phyloP scores from a whole-genome alignment of 2,113 vertebrate species.

The Orientallactaga bullata region DNA sequence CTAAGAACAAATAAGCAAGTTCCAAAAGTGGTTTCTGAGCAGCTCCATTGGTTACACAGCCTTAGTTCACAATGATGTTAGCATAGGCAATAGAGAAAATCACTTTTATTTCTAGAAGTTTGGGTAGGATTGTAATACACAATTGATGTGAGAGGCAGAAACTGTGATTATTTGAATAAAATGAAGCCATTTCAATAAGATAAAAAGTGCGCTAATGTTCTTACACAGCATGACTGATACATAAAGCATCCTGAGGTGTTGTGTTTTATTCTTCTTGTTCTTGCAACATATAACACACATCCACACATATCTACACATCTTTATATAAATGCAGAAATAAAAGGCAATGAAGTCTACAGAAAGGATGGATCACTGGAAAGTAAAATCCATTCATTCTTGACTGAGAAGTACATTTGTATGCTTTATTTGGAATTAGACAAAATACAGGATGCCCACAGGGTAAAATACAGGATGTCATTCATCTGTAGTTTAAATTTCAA shows the following conservation, averaged over 20 bases:
- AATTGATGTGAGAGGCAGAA: constrained; percentile 47
- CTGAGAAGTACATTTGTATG: neutral
- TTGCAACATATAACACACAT: neutral
- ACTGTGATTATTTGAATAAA: constrained; percentile 58
- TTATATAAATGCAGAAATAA: neutral
- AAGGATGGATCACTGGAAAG: neutral
- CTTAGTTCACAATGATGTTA: constrained; percentile 47
- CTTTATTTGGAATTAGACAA: neutral
- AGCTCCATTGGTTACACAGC: neutral
- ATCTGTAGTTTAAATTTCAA: neutral
- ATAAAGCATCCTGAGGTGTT: constrained; percentile 32
- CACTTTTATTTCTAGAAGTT: constrained; percentile 56
- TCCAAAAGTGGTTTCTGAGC: neutral
- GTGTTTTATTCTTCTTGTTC: constrained; percentile 10
- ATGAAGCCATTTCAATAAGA: constrained; percentile 69
- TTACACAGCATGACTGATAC: neutral
- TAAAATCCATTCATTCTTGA: constrained; percentile 9
- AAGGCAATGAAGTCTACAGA: neutral
- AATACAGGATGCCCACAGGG: neutral
- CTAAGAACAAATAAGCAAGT: neutral
- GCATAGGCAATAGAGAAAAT: constrained; percentile 56
- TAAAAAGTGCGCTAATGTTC: constrained; percentile 51
- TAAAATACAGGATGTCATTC: neutral
- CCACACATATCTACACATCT: neutral
- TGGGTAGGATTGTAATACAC: constrained; percentile 45